Conservation (phyloP, 1,140 invertebrate species). For the Drosophila yakuba region DNA sequence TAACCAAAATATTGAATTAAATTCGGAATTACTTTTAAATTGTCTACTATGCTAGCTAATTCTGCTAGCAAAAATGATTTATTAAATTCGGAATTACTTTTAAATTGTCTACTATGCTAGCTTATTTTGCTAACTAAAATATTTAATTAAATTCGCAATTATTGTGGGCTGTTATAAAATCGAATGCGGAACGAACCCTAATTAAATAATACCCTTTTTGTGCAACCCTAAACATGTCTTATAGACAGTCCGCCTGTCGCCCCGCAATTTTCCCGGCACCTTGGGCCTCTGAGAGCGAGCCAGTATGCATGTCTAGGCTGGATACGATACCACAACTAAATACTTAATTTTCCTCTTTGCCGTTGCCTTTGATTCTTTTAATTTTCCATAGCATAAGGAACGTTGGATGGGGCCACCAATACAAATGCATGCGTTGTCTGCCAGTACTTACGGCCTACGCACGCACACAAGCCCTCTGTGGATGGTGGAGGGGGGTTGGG, state of each 20-base stretch:
- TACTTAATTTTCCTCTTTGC: slow-evolving; percentile 79
- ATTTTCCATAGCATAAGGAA: slow-evolving; percentile 60
- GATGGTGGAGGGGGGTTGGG: neutral
- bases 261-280: slow-evolving; percentile 13
- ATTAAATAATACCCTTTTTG: neutral
- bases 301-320: slow-evolving; percentile 68
- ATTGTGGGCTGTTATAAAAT: too few species aligned
- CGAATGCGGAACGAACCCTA: too few species aligned
- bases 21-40: too few species aligned
- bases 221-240: slow-evolving; percentile 45
- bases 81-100: too few species aligned
- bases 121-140: too few species aligned
- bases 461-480: slow-evolving; percentile 22
- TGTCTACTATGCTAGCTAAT: too few species aligned
- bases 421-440: slow-evolving; percentile 58
- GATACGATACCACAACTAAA: slow-evolving; percentile 77
- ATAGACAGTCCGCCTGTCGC: slow-evolving; percentile 5
- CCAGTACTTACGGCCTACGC: slow-evolving; percentile 75
- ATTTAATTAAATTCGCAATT: too few species aligned
- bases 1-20: too few species aligned
- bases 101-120: too few species aligned
- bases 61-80: too few species aligned
- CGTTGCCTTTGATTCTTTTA: slow-evolving; percentile 82
- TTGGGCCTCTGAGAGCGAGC: slow-evolving; percentile 52
- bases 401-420: slow-evolving; percentile 15